Percentiles rank a stretch among this genome's conserved stretches.
These are phyloP conservation scores for Onychorhynchus coronatus DNA, from an alignment of 2,113 vertebrate genomes.

Conservation along the genomic window DNA sequence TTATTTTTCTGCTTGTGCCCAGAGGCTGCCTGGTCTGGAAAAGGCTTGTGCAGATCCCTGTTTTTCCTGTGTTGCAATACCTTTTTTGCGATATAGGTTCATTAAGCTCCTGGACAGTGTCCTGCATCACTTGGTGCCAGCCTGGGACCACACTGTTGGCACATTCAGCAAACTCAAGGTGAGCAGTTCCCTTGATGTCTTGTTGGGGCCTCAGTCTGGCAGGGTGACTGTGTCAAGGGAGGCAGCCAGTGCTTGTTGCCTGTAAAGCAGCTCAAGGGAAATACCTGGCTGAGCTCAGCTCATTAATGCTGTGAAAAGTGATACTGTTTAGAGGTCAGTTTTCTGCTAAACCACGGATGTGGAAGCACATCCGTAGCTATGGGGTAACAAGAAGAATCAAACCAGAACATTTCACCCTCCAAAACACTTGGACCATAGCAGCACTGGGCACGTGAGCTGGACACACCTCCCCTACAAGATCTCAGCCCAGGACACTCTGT, in stretches of 20 bases:
- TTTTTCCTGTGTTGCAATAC: background rate
- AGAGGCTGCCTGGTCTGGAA: background rate
- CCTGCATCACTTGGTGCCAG: constrained; percentile 89
- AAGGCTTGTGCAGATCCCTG: background rate
- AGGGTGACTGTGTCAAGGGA: background rate
- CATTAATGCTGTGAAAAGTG: background rate
- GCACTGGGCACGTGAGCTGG: background rate
- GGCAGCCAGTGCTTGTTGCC: background rate
- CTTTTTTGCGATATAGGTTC: constrained; percentile 77
- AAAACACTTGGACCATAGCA: background rate
- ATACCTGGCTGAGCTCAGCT: background rate
- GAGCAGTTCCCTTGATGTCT: background rate
- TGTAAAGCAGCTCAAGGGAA: background rate
- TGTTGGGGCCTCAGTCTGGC: background rate
- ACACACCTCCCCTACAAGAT: background rate
- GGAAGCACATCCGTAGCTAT: background rate
- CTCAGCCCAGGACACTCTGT: background rate
- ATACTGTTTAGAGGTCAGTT: background rate
- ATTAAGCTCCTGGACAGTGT: constrained; percentile 90
- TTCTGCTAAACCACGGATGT: background rate
- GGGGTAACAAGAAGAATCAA: background rate
- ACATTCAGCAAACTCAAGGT: constrained; percentile 96
- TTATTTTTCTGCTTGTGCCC: background rate
- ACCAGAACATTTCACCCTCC: background rate
- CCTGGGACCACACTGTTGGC: constrained; percentile 94